A percentile compares a stretch with the other conserved stretches of the same genome.
These are phyloP conservation scores for Metridium senile DNA, from an alignment of 92 coral and sea anemone genomes.

Conservation along the genomic window DNA sequence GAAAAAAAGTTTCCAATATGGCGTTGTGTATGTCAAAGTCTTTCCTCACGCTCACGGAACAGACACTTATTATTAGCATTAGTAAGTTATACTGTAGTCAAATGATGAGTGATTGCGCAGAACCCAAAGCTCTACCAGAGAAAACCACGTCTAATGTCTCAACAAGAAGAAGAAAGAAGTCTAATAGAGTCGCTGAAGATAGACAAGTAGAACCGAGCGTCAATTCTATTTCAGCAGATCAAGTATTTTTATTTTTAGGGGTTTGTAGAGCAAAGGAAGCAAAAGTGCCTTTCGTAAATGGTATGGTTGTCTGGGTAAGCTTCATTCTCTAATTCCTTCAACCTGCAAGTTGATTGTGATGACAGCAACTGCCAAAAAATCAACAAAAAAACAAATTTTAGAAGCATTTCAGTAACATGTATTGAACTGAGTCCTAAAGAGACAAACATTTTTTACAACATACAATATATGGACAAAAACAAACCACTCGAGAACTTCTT, in stretches of 20 bases:
- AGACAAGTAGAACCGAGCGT: background rate
- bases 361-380: constrained; percentile 50
- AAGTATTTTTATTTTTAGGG: constrained; percentile 3
- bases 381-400: constrained; percentile 61
- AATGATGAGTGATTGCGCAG: too few relatives aligned
- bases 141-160: too few relatives aligned
- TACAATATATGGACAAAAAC: constrained; percentile 64
- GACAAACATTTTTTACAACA: constrained; percentile 47
- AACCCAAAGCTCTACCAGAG: too few relatives aligned
- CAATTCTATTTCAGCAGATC: background rate
- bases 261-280: too few relatives aligned
- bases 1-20: background rate
- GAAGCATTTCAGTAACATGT: constrained; percentile 36
- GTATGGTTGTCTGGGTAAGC: constrained; percentile 64
- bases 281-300: constrained; percentile 51
- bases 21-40: too few relatives aligned
- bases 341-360: constrained; percentile 19
- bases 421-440: constrained; percentile 69
- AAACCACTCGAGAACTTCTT: constrained; percentile 52
- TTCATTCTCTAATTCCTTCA: constrained; percentile 42
- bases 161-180: background rate
- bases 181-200: background rate
- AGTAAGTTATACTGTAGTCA: too few relatives aligned
- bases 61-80: too few relatives aligned
- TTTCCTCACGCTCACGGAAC: too few relatives aligned